Conservation (phyloP, 2,888 invertebrate species). For the Trachelus stipa region DNA sequence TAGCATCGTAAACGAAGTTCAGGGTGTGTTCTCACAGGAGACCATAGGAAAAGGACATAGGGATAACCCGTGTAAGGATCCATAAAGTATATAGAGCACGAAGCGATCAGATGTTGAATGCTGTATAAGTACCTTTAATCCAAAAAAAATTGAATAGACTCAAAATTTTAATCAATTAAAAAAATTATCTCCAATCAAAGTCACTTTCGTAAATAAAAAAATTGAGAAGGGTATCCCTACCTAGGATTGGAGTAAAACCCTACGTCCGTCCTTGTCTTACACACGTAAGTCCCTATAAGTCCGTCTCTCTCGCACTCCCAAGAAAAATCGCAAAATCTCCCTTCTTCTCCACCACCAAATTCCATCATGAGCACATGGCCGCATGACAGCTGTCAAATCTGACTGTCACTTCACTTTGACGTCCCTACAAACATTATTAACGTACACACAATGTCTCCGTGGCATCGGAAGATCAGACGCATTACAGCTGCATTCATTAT, state of each 20-base stretch:
- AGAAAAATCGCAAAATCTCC: not conserved
- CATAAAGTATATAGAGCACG: not conserved
- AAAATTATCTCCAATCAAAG: not conserved
- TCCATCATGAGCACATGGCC: not conserved
- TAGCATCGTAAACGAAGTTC: not conserved
- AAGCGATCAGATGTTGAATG: not conserved
- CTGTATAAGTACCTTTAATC: not conserved
- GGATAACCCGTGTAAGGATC: not conserved
- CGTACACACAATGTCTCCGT: not conserved
- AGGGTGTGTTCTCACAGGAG: not conserved
- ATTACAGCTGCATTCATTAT: slow-evolving; percentile 30
- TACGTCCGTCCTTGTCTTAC: not conserved
- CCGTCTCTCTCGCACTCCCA: not conserved
- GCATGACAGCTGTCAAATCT: not conserved
- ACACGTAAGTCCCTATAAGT: not conserved
- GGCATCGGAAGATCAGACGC: not conserved
- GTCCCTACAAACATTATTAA: not conserved
- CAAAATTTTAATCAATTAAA: not conserved
- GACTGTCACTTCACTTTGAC: not conserved
- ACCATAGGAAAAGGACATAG: not conserved
- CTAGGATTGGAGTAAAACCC: not conserved
- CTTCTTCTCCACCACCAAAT: not conserved
- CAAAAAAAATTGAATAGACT: not conserved
- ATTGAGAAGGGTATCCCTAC: not conserved
- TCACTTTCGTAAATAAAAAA: not conserved